These are phyloP conservation scores for Rhagoletis zephyria DNA, from an alignment of 1,140 invertebrate genomes.

Conservation along the genomic window DNA sequence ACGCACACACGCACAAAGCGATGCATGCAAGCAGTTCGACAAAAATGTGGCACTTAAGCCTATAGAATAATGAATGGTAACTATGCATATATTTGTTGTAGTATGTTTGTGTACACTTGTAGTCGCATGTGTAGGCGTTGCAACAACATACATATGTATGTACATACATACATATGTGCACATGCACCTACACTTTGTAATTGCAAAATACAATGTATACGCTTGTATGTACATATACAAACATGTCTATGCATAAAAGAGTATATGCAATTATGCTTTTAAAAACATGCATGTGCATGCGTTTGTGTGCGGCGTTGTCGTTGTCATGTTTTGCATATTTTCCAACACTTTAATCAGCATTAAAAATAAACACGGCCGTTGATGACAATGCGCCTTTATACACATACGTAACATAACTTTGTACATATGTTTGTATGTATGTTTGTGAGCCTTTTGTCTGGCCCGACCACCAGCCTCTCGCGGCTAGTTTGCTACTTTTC, in stretches of 20 bases:
- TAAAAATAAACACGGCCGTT: slow-evolving; percentile 37
- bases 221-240: too few species aligned
- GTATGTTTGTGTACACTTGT: slow-evolving; percentile 35
- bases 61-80: slow-evolving; percentile 4
- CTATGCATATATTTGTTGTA: slow-evolving; percentile 45
- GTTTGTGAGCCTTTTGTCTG: slow-evolving; percentile 27
- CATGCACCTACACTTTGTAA: slow-evolving; percentile 33
- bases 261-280: slow-evolving; percentile 39
- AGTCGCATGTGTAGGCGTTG: slow-evolving; percentile 6
- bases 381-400: slow-evolving; percentile 37
- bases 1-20: too few species aligned
- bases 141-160: not conserved
- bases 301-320: slow-evolving; percentile 50
- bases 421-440: not conserved
- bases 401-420: not conserved
- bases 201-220: not conserved
- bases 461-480: not conserved
- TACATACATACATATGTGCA: not conserved
- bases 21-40: not conserved
- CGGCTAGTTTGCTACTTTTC: not conserved
- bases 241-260: not conserved
- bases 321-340: slow-evolving; percentile 52
- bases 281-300: not conserved
- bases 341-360: slow-evolving; percentile 52
- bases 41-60: slow-evolving; percentile 29